Conservation (phyloP, 2,113 vertebrate species). For the Dipodomys stephensi region DNA sequence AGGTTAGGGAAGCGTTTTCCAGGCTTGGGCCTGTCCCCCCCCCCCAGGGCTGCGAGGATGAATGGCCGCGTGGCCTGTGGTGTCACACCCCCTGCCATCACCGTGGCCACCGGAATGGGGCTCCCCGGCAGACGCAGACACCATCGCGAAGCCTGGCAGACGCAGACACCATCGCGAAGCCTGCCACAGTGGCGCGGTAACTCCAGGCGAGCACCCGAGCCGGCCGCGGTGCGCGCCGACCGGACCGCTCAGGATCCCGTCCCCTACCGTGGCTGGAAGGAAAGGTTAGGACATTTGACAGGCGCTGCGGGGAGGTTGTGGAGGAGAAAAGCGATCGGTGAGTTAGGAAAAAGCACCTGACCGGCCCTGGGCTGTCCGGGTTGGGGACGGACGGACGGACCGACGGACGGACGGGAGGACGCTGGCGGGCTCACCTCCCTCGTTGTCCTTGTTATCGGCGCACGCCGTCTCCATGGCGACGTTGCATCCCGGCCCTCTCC, state of each 20-base stretch:
- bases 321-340: conserved; percentile 52
- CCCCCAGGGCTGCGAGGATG: neutral
- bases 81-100: too few relatives aligned
- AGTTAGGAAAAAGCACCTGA: too few relatives aligned
- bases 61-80: neutral
- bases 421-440: conserved; percentile 95
- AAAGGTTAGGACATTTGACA: neutral
- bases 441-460: conserved; percentile 99
- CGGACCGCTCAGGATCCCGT: too few relatives aligned
- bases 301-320: conserved; percentile 31
- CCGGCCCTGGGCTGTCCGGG: too few relatives aligned
- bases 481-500: conserved; percentile 98
- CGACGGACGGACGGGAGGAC: conserved; percentile 79
- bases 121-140: too few relatives aligned
- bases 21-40: neutral
- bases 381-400: conserved; percentile 67
- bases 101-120: too few relatives aligned
- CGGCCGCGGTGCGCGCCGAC: too few relatives aligned
- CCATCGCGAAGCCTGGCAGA: too few relatives aligned
- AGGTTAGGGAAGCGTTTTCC: neutral
- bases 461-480: conserved; percentile 99
- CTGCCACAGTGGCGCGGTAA: neutral
- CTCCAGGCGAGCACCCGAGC: neutral
- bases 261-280: neutral
- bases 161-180: too few relatives aligned